phyloP scores from a whole-genome alignment of 2,888 invertebrate species.

The Oxycera nigricornis region DNA sequence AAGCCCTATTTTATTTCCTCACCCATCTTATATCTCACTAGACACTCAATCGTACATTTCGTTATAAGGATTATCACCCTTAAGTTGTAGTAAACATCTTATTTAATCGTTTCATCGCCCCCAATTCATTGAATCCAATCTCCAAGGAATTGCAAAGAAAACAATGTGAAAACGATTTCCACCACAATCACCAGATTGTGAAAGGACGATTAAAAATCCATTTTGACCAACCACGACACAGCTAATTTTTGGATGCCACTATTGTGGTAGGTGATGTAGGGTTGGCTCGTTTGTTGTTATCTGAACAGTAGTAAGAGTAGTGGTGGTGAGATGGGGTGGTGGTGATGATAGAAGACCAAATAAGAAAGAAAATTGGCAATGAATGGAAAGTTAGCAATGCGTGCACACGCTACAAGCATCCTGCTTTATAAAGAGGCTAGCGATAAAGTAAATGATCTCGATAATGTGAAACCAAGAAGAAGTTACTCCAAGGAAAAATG shows the following conservation, averaged over 20 bases:
- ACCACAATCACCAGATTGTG: conserved; percentile 38
- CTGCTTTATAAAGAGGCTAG: background rate
- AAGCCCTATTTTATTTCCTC: too few species aligned
- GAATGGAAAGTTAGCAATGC: conserved; percentile 19
- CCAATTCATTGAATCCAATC: background rate
- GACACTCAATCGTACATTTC: background rate
- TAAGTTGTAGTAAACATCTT: background rate
- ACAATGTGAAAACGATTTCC: conserved; percentile 36
- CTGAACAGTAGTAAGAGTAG: background rate
- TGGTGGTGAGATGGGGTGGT: background rate
- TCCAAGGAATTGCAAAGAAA: background rate
- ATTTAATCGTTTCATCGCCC: background rate
- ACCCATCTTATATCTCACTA: background rate
- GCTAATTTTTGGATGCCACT: background rate
- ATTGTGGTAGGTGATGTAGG: background rate
- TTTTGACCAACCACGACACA: conserved; percentile 6
- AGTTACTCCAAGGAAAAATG: background rate
- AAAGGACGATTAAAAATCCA: conserved; percentile 37
- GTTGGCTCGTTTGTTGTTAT: background rate
- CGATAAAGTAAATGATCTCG: background rate
- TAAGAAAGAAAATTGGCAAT: background rate
- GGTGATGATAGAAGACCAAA: background rate
- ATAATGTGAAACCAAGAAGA: background rate
- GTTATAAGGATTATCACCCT: background rate
- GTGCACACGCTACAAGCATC: conserved; percentile 4